Percentiles rank a stretch among this genome's conserved stretches.
Conservation (phyloP, 2,797 vertebrate species). For the Tinamus major region DNA sequence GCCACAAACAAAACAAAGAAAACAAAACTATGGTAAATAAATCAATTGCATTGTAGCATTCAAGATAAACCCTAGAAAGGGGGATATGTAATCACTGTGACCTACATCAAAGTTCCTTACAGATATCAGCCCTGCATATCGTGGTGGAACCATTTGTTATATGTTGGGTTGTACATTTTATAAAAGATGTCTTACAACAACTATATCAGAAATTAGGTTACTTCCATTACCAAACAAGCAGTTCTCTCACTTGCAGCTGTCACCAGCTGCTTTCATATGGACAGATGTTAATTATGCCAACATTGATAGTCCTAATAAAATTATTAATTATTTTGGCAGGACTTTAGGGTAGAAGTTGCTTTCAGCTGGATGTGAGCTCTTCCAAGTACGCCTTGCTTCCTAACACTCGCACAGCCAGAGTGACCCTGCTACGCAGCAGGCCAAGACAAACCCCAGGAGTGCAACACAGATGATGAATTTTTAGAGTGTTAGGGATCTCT, state of each 20-base stretch:
- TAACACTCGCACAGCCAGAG: neutral
- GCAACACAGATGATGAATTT: neutral
- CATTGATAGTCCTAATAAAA: slow-evolving; percentile 37
- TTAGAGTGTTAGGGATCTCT: neutral
- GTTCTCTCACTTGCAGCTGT: slow-evolving; percentile 52
- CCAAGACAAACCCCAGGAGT: neutral
- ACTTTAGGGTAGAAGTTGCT: slow-evolving; percentile 48
- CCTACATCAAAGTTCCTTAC: neutral
- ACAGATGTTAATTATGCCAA: slow-evolving; percentile 44
- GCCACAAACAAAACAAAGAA: neutral
- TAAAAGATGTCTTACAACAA: neutral
- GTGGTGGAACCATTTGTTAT: neutral
- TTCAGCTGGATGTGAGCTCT: slow-evolving; percentile 35
- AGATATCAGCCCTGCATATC: neutral
- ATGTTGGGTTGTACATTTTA: neutral
- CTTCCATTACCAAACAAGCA: slow-evolving; percentile 51
- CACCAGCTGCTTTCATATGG: slow-evolving; percentile 56
- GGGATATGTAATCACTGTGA: neutral
- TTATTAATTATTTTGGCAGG: slow-evolving; percentile 64
- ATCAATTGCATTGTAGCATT: neutral
- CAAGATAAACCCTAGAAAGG: neutral
- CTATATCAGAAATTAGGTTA: neutral
- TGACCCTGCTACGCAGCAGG: neutral
- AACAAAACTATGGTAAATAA: neutral
- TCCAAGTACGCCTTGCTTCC: slow-evolving; percentile 38